These are phyloP conservation scores for Anolis sagrei DNA, from an alignment of 2,113 vertebrate genomes.

Conservation along the genomic window DNA sequence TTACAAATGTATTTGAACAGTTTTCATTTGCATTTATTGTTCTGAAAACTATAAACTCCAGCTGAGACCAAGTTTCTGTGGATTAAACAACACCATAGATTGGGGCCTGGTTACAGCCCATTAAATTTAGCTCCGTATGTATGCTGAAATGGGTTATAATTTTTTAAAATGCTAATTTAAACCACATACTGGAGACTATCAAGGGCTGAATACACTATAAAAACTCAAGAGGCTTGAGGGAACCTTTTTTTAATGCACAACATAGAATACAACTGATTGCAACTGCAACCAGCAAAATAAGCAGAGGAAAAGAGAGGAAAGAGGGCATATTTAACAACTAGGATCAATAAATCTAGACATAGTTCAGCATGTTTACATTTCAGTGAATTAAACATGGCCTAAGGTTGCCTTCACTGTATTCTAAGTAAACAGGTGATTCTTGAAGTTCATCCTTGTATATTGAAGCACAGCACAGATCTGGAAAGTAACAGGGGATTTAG, in stretches of 20 bases:
- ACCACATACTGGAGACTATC: conserved; percentile 13
- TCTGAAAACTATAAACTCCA: not conserved
- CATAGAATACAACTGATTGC: not conserved
- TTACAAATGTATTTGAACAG: conserved; percentile 9
- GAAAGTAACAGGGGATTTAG: not conserved
- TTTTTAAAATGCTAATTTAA: conserved; percentile 22
- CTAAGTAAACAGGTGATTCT: not conserved
- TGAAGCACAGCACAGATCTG: not conserved
- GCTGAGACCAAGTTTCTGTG: conserved; percentile 5
- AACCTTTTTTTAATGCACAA: not conserved
- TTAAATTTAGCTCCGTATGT: conserved; percentile 19
- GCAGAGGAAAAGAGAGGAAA: not conserved
- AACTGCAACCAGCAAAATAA: not conserved
- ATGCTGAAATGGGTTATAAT: not conserved
- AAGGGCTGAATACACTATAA: conserved; percentile 2
- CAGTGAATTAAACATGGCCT: not conserved
- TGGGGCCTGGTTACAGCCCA: conserved; percentile 28
- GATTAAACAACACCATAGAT: conserved; percentile 14
- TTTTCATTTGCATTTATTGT: not conserved
- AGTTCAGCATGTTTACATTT: not conserved
- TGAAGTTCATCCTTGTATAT: too few species aligned
- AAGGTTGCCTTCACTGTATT: not conserved
- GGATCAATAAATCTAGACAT: not conserved
- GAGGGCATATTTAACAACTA: not conserved
- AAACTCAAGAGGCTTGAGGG: conserved; percentile 6